A percentile compares a stretch with the other conserved stretches of the same genome.
These are phyloP conservation scores for Cyphomyrus discorhynchus DNA, from an alignment of 2,113 vertebrate genomes.

Conservation along the genomic window DNA sequence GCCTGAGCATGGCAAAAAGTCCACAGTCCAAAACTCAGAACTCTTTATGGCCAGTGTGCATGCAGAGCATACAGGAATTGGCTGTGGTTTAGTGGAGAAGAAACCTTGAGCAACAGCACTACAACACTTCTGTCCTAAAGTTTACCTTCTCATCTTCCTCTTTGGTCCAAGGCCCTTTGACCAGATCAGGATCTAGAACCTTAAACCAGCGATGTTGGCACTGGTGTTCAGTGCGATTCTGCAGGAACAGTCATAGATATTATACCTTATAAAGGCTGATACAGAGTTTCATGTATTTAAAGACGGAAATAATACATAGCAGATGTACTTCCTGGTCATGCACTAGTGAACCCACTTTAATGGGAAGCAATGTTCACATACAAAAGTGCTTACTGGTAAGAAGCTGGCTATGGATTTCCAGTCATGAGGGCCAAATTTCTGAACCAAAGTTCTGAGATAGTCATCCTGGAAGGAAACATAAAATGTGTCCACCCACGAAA, in stretches of 20 bases:
- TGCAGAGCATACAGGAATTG: neutral
- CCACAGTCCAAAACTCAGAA: neutral
- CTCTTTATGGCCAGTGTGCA: neutral
- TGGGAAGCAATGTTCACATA: neutral
- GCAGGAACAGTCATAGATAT: neutral
- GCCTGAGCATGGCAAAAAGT: neutral
- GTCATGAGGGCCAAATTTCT: conserved; percentile 74
- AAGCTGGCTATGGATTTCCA: conserved; percentile 84
- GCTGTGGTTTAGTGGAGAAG: neutral
- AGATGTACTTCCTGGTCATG: neutral
- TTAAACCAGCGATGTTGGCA: conserved; percentile 95
- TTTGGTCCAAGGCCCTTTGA: conserved; percentile 98
- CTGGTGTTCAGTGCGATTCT: conserved; percentile 90
- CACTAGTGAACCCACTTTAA: neutral
- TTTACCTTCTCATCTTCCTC: conserved; percentile 93
- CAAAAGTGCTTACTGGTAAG: conserved; percentile 72
- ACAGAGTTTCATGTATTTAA: neutral
- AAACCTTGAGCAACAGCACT: neutral
- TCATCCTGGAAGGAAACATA: conserved; percentile 71
- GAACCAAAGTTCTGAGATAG: conserved; percentile 75
- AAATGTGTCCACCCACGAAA: neutral
- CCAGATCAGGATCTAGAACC: conserved; percentile 86
- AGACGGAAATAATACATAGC: neutral
- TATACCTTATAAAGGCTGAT: neutral
- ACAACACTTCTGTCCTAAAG: neutral